Percentiles rank a stretch among this genome's conserved stretches.
Evolutionary conservation across 2,797 vertebrate genomes (phyloP).

Genomic region (Gorsachius magnificus): DNA sequence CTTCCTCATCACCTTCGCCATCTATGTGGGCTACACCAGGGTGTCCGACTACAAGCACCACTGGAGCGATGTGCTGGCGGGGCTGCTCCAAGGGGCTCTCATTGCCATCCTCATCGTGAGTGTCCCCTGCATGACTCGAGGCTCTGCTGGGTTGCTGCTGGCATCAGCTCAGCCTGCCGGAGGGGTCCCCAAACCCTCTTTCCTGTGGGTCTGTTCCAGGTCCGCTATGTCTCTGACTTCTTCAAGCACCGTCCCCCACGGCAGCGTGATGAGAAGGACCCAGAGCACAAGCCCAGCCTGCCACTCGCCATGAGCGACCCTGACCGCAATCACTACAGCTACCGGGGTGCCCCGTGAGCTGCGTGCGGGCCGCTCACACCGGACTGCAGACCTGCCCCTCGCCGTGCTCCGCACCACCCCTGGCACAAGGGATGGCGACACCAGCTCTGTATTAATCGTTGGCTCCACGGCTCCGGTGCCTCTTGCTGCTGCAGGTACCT

Average conservation of each 20-base stretch:
- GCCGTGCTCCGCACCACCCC: background rate
- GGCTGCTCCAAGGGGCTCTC: constrained; percentile 89
- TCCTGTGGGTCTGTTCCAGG: constrained; percentile 65
- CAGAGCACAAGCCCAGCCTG: constrained; percentile 83
- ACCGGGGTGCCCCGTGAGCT: constrained; percentile 76
- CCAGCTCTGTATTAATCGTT: background rate
- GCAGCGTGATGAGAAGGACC: constrained; percentile 72
- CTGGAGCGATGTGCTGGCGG: constrained; percentile 91
- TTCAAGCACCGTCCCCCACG: constrained; percentile 83
- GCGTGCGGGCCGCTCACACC: accelerated
- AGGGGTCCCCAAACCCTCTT: background rate
- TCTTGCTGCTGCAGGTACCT: background rate
- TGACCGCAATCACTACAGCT: constrained; percentile 85
- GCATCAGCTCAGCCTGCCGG: background rate
- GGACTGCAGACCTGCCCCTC: background rate
- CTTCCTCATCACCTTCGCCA: constrained; percentile 88
- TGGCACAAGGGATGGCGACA: accelerated
- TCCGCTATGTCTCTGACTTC: constrained; percentile 88
- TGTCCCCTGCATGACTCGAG: accelerated
- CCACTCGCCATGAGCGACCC: constrained; percentile 78
- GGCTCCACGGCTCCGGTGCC: background rate
- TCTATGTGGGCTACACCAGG: constrained; percentile 91
- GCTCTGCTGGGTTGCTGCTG: accelerated
- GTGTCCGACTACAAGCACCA: constrained; percentile 94
- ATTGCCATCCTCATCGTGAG: constrained; percentile 87